These are phyloP conservation scores for Varanus komodoensis DNA, from an alignment of 2,113 vertebrate genomes.

Conservation along the genomic window DNA sequence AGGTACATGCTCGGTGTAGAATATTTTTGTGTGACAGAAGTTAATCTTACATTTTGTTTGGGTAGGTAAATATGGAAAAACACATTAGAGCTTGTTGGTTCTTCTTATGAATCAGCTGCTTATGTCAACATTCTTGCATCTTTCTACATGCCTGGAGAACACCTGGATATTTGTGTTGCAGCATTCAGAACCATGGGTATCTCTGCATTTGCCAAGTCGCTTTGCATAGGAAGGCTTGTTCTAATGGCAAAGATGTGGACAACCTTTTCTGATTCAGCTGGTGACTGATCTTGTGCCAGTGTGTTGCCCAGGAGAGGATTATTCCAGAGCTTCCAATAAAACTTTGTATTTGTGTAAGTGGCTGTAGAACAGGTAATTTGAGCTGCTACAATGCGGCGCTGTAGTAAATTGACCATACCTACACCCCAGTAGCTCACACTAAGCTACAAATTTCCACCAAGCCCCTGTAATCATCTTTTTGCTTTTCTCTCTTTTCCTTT, in stretches of 20 bases:
- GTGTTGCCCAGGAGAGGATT: neutral
- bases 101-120: conserved; percentile 30
- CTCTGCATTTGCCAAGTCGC: neutral
- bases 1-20: neutral
- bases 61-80: neutral
- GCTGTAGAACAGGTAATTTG: neutral
- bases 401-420: neutral
- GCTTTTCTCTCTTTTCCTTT: neutral
- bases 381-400: neutral
- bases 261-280: neutral
- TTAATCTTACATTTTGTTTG: neutral
- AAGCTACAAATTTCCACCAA: too few species aligned
- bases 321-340: neutral
- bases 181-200: neutral
- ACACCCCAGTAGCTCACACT: neutral
- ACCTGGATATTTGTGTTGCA: neutral
- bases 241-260: neutral
- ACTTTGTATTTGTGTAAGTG: neutral
- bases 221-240: neutral
- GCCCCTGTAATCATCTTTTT: neutral
- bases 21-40: conserved; percentile 1
- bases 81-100: neutral
- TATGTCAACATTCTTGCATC: neutral
- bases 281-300: neutral
- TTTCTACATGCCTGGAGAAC: neutral